These are phyloP conservation scores for Synanthedon andrenaeformis DNA, from an alignment of 2,888 invertebrate genomes.

Conservation along the genomic window DNA sequence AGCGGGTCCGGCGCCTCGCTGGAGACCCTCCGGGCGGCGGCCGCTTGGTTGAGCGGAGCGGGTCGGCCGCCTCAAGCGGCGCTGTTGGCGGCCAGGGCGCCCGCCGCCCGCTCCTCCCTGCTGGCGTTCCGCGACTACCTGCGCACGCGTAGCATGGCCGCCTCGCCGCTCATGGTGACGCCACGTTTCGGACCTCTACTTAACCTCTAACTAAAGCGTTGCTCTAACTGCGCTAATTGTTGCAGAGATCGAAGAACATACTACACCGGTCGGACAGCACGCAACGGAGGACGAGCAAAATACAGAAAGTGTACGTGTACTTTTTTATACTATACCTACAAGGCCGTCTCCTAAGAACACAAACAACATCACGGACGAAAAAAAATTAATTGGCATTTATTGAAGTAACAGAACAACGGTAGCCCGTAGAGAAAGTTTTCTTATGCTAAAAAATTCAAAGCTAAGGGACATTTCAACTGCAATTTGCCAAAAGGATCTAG, in stretches of 20 bases:
- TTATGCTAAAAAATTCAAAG: too few species aligned
- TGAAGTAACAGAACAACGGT: too few species aligned
- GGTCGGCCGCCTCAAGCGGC: constrained; percentile 38
- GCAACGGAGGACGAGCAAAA: constrained; percentile 79
- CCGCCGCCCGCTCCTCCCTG: constrained; percentile 80
- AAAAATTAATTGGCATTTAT: too few species aligned
- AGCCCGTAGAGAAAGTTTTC: too few species aligned
- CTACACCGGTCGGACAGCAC: constrained; percentile 81
- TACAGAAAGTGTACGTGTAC: constrained; percentile 80
- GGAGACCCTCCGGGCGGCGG: constrained; percentile 81
- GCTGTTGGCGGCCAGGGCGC: constrained; percentile 73
- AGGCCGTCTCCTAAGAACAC: too few species aligned
- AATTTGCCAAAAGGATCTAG: too few species aligned
- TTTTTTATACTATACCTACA: too few species aligned
- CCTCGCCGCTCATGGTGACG: constrained; percentile 75
- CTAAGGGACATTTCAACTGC: too few species aligned
- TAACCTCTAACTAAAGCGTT: too few species aligned
- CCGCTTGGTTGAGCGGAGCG: constrained; percentile 84
- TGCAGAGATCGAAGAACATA: constrained; percentile 77
- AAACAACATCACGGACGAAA: too few species aligned
- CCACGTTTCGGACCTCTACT: neutral
- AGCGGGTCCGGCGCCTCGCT: constrained; percentile 25
- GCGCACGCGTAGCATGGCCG: constrained; percentile 80
- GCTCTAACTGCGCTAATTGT: constrained; percentile 14
- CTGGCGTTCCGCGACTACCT: constrained; percentile 84